phyloP scores from a whole-genome alignment of 1,140 invertebrate genomes.

The Drosophila baimaii region DNA sequence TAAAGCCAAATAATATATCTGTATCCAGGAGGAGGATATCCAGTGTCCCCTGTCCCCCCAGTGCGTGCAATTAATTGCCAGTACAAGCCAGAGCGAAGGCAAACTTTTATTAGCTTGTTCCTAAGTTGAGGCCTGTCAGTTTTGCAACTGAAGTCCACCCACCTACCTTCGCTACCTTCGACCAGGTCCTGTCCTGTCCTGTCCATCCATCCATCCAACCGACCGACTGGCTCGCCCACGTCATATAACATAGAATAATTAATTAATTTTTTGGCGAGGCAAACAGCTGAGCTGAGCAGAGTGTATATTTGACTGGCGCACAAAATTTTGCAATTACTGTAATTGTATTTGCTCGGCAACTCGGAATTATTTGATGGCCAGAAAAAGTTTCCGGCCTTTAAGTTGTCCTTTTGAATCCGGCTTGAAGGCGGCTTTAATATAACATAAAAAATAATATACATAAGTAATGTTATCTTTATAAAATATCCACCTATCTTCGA shows the following conservation, averaged over 20 bases:
- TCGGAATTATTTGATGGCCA: slow-evolving; percentile 28
- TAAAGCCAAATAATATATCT: neutral
- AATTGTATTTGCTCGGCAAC: slow-evolving; percentile 47
- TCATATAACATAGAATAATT: slow-evolving; percentile 60
- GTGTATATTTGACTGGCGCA: slow-evolving; percentile 27
- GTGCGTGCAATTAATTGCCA: slow-evolving; percentile 39
- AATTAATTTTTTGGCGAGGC: slow-evolving; percentile 62
- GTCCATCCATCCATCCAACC: neutral
- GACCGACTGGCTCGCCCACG: slow-evolving; percentile 5
- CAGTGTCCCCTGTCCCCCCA: slow-evolving; percentile 3
- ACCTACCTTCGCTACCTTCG: neutral
- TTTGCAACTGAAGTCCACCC: neutral
- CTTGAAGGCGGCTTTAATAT: too few species aligned
- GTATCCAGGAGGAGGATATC: neutral
- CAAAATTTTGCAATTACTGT: slow-evolving; percentile 61
- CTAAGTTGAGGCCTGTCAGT: slow-evolving; percentile 62
- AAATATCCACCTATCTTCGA: too few species aligned
- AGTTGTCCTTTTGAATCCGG: slow-evolving; percentile 2
- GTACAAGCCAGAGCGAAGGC: neutral
- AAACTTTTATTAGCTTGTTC: slow-evolving; percentile 67
- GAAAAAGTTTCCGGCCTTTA: slow-evolving; percentile 8
- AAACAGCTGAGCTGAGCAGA: slow-evolving; percentile 23
- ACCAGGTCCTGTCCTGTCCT: neutral
- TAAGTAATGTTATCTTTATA: too few species aligned
- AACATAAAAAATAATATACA: too few species aligned